Conservation (phyloP, 1,140 invertebrate species). For the Drosophila athabasca region DNA sequence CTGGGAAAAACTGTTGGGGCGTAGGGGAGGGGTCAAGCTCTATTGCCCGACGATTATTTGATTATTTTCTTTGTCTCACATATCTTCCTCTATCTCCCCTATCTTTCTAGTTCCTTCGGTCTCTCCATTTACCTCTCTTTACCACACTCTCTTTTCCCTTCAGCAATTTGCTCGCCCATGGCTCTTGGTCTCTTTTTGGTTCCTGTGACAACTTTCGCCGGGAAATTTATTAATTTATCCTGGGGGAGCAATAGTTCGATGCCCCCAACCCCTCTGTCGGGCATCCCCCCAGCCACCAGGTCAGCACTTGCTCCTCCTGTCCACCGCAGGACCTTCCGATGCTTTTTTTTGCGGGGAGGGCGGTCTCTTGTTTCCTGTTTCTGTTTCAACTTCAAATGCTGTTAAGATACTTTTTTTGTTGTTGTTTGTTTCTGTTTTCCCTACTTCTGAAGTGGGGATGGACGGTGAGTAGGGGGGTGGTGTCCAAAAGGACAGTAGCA, state of each 20-base stretch:
- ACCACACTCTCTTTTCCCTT: constrained; percentile 8
- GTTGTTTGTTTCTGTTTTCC: constrained; percentile 33
- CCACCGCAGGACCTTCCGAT: constrained; percentile 11
- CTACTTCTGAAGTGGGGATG: constrained; percentile 4
- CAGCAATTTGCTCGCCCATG: too few relatives aligned
- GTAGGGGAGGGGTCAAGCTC: too few relatives aligned
- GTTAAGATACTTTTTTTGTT: constrained; percentile 65
- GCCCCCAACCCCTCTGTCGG: constrained; percentile 38
- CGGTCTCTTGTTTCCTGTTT: constrained; percentile 9
- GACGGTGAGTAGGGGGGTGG: too few relatives aligned
- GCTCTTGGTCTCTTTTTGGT: constrained; percentile 16
- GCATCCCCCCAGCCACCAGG: constrained; percentile 26
- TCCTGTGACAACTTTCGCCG: constrained; percentile 57
- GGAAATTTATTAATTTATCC: constrained; percentile 81
- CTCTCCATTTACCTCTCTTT: background rate
- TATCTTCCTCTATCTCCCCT: background rate
- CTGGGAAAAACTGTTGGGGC: background rate
- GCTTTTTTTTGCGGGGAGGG: constrained; percentile 7
- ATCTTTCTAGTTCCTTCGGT: background rate
- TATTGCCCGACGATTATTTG: constrained; percentile 28
- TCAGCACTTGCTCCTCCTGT: constrained; percentile 13
- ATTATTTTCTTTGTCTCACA: constrained; percentile 29
- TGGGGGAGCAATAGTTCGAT: constrained; percentile 75
- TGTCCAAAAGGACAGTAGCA: constrained; percentile 21
- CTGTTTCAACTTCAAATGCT: constrained; percentile 71